A percentile compares a stretch with the other conserved stretches of the same genome.
Evolutionary conservation across 2,797 vertebrate species (phyloP).

Genomic region (Channa striata): DNA sequence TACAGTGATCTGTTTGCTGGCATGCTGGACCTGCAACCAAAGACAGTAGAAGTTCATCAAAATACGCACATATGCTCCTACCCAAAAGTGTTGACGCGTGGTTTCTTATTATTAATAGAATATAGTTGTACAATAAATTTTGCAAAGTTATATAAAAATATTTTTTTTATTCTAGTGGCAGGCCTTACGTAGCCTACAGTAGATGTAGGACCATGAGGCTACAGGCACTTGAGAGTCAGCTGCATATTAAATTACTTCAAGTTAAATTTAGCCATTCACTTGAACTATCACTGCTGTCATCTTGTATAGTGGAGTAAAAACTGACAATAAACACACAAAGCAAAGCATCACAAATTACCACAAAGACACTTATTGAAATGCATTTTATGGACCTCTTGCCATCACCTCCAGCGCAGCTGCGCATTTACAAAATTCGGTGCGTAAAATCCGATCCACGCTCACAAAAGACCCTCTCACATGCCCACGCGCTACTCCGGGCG

Average conservation of each 20-base stretch:
- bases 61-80: neutral
- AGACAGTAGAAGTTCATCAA: conserved; percentile 7
- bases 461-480: conserved; percentile 30
- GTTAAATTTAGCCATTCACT: conserved; percentile 83
- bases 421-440: conserved; percentile 50
- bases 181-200: neutral
- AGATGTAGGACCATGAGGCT: conserved; percentile 33
- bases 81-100: too few species aligned
- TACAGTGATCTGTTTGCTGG: conserved; percentile 96
- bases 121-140: neutral
- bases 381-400: neutral
- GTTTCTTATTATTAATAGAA: neutral
- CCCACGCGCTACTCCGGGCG: neutral
- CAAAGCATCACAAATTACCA: neutral
- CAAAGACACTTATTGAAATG: neutral
- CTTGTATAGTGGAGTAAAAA: conserved; percentile 10
- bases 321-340: neutral
- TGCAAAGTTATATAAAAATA: too few species aligned
- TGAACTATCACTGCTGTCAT: conserved; percentile 59
- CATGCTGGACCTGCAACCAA: conserved; percentile 93
- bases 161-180: too few species aligned
- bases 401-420: conserved; percentile 14
- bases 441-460: conserved; percentile 59
- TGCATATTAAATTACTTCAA: conserved; percentile 77
- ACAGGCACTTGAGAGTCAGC: conserved; percentile 63